These are phyloP conservation scores for Urocyon cinereoargenteus DNA, from an alignment of 2,797 vertebrate species.

Conservation along the genomic window DNA sequence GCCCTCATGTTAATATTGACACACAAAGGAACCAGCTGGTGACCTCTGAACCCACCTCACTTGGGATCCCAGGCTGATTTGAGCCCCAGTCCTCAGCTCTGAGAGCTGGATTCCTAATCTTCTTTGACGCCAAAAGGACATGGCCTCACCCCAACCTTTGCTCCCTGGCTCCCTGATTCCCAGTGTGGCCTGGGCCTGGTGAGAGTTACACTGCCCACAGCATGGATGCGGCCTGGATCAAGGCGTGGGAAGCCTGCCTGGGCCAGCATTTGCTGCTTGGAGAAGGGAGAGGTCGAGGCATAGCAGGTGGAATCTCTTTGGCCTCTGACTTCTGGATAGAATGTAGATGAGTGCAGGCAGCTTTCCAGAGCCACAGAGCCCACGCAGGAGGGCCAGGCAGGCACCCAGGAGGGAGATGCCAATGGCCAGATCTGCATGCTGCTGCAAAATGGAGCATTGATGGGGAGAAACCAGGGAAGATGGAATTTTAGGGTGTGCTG, in stretches of 20 bases:
- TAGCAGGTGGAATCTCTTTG: not conserved
- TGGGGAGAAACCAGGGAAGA: not conserved
- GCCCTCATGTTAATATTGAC: slow-evolving; percentile 72
- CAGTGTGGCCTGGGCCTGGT: not conserved
- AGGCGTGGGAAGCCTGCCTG: not conserved
- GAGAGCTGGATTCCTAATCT: slow-evolving; percentile 43
- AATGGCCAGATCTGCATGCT: not conserved
- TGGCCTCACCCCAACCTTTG: slow-evolving; percentile 57
- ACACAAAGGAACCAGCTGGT: slow-evolving; percentile 76
- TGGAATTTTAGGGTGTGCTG: not conserved
- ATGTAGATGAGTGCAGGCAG: accelerated
- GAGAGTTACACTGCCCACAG: not conserved
- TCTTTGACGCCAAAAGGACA: slow-evolving; percentile 61
- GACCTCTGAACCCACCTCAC: slow-evolving; percentile 69
- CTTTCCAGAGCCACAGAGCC: not conserved
- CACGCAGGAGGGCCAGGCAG: accelerated
- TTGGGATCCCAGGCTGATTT: slow-evolving; percentile 71
- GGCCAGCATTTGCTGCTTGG: not conserved
- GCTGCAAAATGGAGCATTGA: accelerated
- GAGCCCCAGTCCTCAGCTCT: slow-evolving; percentile 3
- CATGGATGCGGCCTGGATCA: accelerated
- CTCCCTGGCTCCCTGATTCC: not conserved
- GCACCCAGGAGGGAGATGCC: no score
- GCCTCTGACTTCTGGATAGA: not conserved
- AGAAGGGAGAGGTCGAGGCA: not conserved